A percentile compares a stretch with the other conserved stretches of the same genome.
Evolutionary conservation across 2,888 invertebrate genomes (phyloP).

Genomic region (Xylophagus ater): DNA sequence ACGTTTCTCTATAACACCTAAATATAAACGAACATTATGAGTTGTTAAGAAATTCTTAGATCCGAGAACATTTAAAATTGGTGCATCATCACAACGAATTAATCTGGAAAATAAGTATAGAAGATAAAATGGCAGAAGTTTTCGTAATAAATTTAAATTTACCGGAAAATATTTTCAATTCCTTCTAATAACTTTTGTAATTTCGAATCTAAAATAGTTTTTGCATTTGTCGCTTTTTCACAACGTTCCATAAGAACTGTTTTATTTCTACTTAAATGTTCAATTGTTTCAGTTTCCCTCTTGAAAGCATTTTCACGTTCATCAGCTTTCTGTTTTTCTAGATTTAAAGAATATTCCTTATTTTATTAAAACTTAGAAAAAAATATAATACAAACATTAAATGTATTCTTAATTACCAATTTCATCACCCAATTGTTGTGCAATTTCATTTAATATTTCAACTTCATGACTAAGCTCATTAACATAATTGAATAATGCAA

Average conservation of each 20-base stretch:
- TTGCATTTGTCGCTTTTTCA: slow-evolving; percentile 24
- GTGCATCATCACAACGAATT: slow-evolving; percentile 61
- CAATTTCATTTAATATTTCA: slow-evolving; percentile 58
- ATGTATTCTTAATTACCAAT: slow-evolving; percentile 45
- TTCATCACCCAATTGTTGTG: slow-evolving; percentile 49
- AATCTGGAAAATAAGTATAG: slow-evolving; percentile 40
- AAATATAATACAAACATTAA: neutral
- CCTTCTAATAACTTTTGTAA: slow-evolving; percentile 39
- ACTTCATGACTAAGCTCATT: slow-evolving; percentile 80
- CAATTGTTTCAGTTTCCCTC: slow-evolving; percentile 32
- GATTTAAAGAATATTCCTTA: slow-evolving; percentile 1
- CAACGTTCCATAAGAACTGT: slow-evolving; percentile 23
- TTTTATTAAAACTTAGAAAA: slow-evolving; percentile 1
- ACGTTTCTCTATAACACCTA: slow-evolving; percentile 70
- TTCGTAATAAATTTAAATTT: slow-evolving; percentile 1
- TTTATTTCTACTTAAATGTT: slow-evolving; percentile 25
- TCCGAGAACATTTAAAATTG: slow-evolving; percentile 59
- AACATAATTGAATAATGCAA: slow-evolving; percentile 81
- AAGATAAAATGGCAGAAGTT: neutral
- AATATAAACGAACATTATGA: slow-evolving; percentile 68
- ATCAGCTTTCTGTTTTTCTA: slow-evolving; percentile 33
- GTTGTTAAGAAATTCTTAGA: slow-evolving; percentile 59
- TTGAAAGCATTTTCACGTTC: slow-evolving; percentile 30
- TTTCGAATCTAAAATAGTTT: slow-evolving; percentile 28
- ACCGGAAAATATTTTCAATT: slow-evolving; percentile 41